phyloP scores from a whole-genome alignment of 2,888 invertebrate genomes.

The Tineola bisselliella region DNA sequence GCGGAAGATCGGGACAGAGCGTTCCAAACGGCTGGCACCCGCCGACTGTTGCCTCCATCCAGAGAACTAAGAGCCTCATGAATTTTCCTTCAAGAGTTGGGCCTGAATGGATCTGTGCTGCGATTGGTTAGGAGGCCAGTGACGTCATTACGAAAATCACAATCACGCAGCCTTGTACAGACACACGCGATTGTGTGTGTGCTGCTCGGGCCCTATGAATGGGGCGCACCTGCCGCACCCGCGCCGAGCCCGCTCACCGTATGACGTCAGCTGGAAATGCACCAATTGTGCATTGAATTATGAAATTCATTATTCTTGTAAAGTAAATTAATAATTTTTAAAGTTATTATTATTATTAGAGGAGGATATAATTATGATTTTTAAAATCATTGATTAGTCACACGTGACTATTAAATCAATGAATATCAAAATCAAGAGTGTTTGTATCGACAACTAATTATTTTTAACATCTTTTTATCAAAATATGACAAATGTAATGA shows the following conservation, averaged over 20 bases:
- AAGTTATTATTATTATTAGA: too few relatives aligned
- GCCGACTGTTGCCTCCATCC: constrained; percentile 51
- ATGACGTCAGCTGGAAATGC: background rate
- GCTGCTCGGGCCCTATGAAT: constrained; percentile 38
- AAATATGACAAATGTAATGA: too few relatives aligned
- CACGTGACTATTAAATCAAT: too few relatives aligned
- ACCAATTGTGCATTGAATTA: background rate
- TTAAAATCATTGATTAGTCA: too few relatives aligned
- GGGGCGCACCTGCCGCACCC: constrained; percentile 50
- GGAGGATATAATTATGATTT: too few relatives aligned
- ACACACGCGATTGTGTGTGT: constrained; percentile 35
- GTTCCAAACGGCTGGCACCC: constrained; percentile 39
- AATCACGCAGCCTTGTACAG: constrained; percentile 66
- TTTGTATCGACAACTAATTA: too few relatives aligned
- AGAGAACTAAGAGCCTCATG: constrained; percentile 39
- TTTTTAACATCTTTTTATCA: too few relatives aligned
- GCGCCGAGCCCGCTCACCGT: constrained; percentile 32
- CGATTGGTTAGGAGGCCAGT: constrained; percentile 70
- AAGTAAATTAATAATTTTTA: too few relatives aligned
- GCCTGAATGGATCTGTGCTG: constrained; percentile 73
- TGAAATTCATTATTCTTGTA: too few relatives aligned
- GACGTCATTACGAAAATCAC: constrained; percentile 76
- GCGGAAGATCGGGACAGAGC: constrained; percentile 19
- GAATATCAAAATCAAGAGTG: too few relatives aligned
- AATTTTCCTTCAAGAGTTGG: constrained; percentile 68